Base-by-base conservation (phyloP, 2,888 invertebrate species). In the Idaea dimidiata region DNA sequence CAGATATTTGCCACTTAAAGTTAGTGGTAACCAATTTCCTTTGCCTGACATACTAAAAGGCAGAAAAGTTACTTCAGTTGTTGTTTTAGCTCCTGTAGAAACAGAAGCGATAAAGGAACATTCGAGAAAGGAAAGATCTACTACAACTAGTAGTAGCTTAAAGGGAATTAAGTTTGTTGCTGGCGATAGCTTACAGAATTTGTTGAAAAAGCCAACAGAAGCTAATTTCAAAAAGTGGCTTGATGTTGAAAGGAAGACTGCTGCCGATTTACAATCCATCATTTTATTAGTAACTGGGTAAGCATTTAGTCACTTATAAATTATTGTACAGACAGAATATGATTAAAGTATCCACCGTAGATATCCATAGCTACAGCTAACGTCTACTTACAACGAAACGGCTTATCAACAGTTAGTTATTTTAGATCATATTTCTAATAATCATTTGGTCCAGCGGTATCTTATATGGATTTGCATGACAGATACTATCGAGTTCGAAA, bases 11-110 rank as follows among this genome's bases (percentile, higher is more conserved):
- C 97, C 97, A 16, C 87, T 97, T 59, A 97, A 97, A 93, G 96
- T 97, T 32, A 96, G 95, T 74, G 97, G 97, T 0, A 95, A 96
- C 32, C 96, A 97, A 73, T 97, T 97, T 79, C 97, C 97, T 4
- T 93, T 97, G 60, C 97, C 97, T 4, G 96, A 97, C 78, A 95
- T 95, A 24, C 84, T 97, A 24, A 94, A 93, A 75, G 96, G 96
- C 59, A 95, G 95, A 77, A 95, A 94, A 80, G 95, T 97, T n/a
- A 95, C 96, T 10, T 97, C 97, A 78, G 97, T 97, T 1, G 97
- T 97, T 0, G 97, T 97, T 0, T 83, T 97, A 67, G 97, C 97
- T 3, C 97, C 97, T 0, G 96, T 97, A 1, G 95, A 96, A 81
- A 96, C 96, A 64, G 95, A 94, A 79, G 93, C 93, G 72, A 84